Percentiles rank a stretch among this genome's conserved stretches.
Evolutionary conservation across 2,888 invertebrate species (phyloP).

Genomic region (Coleophora flavipennella): DNA sequence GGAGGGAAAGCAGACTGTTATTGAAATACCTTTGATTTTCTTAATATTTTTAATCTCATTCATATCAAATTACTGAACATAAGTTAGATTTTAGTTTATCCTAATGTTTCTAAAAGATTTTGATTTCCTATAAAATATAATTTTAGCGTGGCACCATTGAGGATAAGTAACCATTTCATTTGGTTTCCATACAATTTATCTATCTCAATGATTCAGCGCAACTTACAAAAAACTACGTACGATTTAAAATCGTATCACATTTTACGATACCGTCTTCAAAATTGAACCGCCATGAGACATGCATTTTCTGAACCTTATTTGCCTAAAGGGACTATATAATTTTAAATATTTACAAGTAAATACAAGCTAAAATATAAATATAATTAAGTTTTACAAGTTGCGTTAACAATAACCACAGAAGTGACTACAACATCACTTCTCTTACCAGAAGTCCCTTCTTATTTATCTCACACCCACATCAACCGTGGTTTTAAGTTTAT

Average conservation of each 20-base stretch:
- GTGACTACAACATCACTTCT: slow-evolving; percentile 66
- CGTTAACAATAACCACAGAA: slow-evolving; percentile 38
- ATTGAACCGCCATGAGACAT: slow-evolving; percentile 36
- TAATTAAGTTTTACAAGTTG: slow-evolving; percentile 39
- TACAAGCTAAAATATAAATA: slow-evolving; percentile 46
- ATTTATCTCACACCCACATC: too few species aligned
- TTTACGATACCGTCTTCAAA: slow-evolving; percentile 29
- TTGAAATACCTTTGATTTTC: slow-evolving; percentile 11
- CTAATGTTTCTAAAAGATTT: slow-evolving; percentile 53
- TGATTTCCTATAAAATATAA: slow-evolving; percentile 57
- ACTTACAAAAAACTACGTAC: slow-evolving; percentile 37
- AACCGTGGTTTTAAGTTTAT: slow-evolving; percentile 14
- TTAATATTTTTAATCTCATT: slow-evolving; percentile 62
- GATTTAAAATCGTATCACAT: slow-evolving; percentile 56
- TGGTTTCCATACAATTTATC: slow-evolving; percentile 35
- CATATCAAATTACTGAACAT: slow-evolving; percentile 69
- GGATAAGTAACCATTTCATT: slow-evolving; percentile 36
- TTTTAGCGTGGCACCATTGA: slow-evolving; percentile 55
- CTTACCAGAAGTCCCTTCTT: slow-evolving; percentile 16
- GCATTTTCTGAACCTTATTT: slow-evolving; percentile 37
- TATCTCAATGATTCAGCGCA: slow-evolving; percentile 44
- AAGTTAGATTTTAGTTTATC: slow-evolving; percentile 51
- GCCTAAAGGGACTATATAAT: slow-evolving; percentile 30
- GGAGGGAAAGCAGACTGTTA: slow-evolving; percentile 33
- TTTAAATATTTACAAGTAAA: slow-evolving; percentile 49